Evolutionary conservation across 1,140 invertebrate species (phyloP), one percentile per base, ranked within the genome.

Genomic region (Zaprionus capensis): DNA sequence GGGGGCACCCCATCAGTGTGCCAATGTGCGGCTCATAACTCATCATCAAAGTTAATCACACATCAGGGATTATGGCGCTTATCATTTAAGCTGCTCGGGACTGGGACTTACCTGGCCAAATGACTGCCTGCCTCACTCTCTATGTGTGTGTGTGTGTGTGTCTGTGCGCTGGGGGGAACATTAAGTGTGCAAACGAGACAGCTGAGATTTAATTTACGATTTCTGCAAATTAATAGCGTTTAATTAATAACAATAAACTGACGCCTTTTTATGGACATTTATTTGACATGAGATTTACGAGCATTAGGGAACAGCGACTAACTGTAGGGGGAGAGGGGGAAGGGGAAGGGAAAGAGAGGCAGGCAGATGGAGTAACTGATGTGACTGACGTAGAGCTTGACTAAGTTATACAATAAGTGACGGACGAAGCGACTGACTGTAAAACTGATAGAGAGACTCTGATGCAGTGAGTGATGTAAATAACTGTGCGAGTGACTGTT

Each of bases 211-310:
- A 91, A 90, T 90, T 90, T 90, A 90, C 86, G 86, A 90, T 90
- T 90, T 91, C 86, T 91, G 83, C 87, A 90, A 90, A 90, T 90
- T 91, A 90, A 90, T 90, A 91, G 86, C 86, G 58, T 90, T 90
- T 91, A 90, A 90, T 90, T 90, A 90, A 90, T 90, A 90, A 90
- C 86, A 90, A 91, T 90, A 90, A 90, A 90, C 86, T 90, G 86
- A 90, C 86, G 86, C 86, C 87, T 90, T 79, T 82, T 90, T 90
- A 90, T 90, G 82, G 79, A 82, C 86, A 82, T 90, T 90, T 90
- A 90, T 90, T 90, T 90, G 85, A 74, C 76, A 73, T 56, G 64
- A 77, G 85, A 90, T 90, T 90, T 90, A 90, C 78, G 85, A 72
- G 68, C 62, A 58, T 61, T 53, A 73, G 58, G 17, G 22, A 51